Conservation (phyloP, 2,888 invertebrate genomes). For the Glyphotaelius pellucidus region DNA sequence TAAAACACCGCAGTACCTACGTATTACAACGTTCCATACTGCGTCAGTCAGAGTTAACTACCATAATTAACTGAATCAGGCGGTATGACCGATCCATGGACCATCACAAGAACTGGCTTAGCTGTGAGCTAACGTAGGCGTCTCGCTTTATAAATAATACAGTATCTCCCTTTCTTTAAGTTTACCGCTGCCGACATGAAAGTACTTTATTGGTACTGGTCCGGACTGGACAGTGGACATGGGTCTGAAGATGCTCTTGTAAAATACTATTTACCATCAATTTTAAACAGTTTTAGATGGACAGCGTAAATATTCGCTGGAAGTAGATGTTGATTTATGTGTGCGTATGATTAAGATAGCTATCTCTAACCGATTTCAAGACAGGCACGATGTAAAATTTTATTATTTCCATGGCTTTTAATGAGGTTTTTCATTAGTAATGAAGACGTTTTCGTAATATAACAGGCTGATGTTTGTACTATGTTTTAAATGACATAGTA, state of each 20-base stretch:
- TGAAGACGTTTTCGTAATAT: neutral
- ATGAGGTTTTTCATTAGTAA: neutral
- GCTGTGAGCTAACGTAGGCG: slow-evolving; percentile 23
- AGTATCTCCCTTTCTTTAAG: slow-evolving; percentile 30
- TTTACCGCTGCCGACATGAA: slow-evolving; percentile 16
- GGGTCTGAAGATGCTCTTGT: neutral
- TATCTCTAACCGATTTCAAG: neutral
- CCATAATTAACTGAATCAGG: slow-evolving; percentile 28
- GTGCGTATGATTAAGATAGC: neutral
- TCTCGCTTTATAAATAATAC: slow-evolving; percentile 38
- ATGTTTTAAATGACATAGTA: neutral
- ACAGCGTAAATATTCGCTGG: neutral
- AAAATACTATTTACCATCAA: neutral
- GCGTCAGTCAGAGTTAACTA: slow-evolving; percentile 13
- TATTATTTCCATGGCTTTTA: neutral
- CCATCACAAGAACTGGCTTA: neutral
- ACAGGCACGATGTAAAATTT: neutral
- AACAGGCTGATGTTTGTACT: no score
- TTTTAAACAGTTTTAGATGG: neutral
- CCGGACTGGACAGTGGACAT: neutral
- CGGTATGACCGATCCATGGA: slow-evolving; percentile 31
- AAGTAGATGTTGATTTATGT: neutral
- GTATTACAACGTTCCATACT: neutral
- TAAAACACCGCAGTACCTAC: neutral
- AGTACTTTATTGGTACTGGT: neutral